These are phyloP conservation scores for Ammospiza nelsoni DNA, from an alignment of 2,113 vertebrate species.

Conservation along the genomic window DNA sequence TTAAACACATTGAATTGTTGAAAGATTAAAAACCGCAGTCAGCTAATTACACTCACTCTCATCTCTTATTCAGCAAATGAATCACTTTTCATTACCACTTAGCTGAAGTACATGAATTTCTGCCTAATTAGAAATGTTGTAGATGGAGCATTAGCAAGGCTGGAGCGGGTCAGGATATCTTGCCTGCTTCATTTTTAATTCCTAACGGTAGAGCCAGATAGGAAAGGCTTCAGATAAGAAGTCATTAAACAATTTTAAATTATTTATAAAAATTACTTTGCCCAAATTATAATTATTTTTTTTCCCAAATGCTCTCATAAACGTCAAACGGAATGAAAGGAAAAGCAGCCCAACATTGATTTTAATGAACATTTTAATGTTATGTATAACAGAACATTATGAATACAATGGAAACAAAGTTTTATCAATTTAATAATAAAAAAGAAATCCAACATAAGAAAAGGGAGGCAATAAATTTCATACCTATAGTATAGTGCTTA, in stretches of 20 bases:
- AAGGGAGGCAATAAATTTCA: constrained; percentile 79
- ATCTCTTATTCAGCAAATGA: constrained; percentile 88
- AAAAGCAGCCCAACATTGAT: constrained; percentile 78
- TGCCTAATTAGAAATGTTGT: constrained; percentile 87
- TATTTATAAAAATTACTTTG: constrained; percentile 90
- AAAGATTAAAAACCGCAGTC: constrained; percentile 88
- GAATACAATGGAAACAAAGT: constrained; percentile 90
- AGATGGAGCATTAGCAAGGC: constrained; percentile 84
- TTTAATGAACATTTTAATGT: constrained; percentile 98
- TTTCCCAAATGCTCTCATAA: constrained; percentile 74
- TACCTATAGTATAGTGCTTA: constrained; percentile 89
- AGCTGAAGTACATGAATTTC: constrained; percentile 88
- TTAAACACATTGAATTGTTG: constrained; percentile 86
- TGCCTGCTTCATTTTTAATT: constrained; percentile 84
- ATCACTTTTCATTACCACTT: constrained; percentile 87
- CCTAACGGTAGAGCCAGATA: constrained; percentile 76
- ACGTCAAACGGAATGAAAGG: constrained; percentile 80
- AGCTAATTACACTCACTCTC: constrained; percentile 86
- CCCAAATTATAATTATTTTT: constrained; percentile 87
- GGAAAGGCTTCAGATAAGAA: constrained; percentile 80
- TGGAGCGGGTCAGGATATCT: constrained; percentile 80
- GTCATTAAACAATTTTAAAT: constrained; percentile 88
- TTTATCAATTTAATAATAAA: constrained; percentile 83
- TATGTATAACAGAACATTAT: constrained; percentile 91
- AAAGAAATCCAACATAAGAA: constrained; percentile 81